These are phyloP conservation scores for Struthidea cinerea DNA, from an alignment of 2,113 vertebrate species.

Conservation along the genomic window DNA sequence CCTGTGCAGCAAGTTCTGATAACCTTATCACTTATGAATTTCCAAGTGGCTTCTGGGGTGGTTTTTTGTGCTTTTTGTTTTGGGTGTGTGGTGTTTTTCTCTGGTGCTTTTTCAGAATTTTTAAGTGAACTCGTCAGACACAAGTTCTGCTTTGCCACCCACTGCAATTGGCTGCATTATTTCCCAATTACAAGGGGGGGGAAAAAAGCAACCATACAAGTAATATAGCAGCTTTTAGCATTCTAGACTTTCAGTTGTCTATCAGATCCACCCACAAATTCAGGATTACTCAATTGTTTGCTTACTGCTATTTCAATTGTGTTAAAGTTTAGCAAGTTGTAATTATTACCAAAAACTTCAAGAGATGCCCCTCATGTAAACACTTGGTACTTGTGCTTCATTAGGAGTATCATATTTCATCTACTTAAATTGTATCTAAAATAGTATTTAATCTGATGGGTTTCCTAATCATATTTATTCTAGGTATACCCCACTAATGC, in stretches of 20 bases:
- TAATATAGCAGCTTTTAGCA: neutral
- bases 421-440: neutral
- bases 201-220: neutral
- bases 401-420: neutral
- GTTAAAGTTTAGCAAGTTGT: constrained; percentile 8
- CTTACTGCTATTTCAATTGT: neutral
- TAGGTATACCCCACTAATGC: neutral
- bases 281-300: constrained; percentile 24
- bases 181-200: neutral
- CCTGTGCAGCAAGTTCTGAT: constrained; percentile 14
- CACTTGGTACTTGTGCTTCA: neutral
- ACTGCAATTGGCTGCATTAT: neutral
- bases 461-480: neutral
- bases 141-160: neutral
- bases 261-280: constrained; percentile 1
- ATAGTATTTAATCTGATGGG: neutral
- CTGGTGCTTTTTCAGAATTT: neutral
- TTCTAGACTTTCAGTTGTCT: neutral
- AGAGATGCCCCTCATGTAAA: neutral
- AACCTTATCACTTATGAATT: constrained; percentile 18
- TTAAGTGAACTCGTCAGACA: neutral
- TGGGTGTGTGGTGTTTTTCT: neutral
- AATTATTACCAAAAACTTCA: neutral
- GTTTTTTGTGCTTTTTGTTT: neutral
- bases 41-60: neutral